These are phyloP conservation scores for Chunga burmeisteri DNA, from an alignment of 2,113 vertebrate species.

Conservation along the genomic window DNA sequence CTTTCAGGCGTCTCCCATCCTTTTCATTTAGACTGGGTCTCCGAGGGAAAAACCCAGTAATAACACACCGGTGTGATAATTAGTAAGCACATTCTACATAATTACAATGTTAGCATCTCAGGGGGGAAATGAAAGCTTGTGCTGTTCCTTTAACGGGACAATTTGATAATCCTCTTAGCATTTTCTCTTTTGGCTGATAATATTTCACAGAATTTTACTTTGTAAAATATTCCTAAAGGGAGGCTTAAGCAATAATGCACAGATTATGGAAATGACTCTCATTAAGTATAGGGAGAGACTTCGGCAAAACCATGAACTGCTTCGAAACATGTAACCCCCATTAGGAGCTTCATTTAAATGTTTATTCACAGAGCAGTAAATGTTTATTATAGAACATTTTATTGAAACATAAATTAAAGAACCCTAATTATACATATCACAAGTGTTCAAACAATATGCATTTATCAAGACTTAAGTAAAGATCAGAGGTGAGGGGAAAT, in stretches of 20 bases:
- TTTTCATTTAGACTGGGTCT: slow-evolving; percentile 53
- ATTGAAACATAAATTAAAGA: slow-evolving; percentile 82
- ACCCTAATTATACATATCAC: slow-evolving; percentile 74
- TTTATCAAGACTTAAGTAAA: slow-evolving; percentile 70
- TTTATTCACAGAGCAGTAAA: slow-evolving; percentile 83
- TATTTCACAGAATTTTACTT: slow-evolving; percentile 76
- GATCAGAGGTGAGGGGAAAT: slow-evolving; percentile 66
- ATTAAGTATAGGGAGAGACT: slow-evolving; percentile 82
- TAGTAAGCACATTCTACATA: slow-evolving; percentile 49
- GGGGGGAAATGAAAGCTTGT: slow-evolving; percentile 63
- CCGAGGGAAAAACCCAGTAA: neutral
- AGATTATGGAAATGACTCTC: slow-evolving; percentile 90
- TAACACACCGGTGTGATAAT: slow-evolving; percentile 50
- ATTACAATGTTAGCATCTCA: slow-evolving; percentile 63
- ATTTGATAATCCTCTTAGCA: slow-evolving; percentile 76
- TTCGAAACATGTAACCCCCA: slow-evolving; percentile 80
- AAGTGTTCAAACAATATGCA: slow-evolving; percentile 68
- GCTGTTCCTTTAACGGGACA: slow-evolving; percentile 73
- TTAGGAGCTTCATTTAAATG: slow-evolving; percentile 82
- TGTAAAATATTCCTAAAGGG: slow-evolving; percentile 85
- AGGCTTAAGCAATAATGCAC: slow-evolving; percentile 84
- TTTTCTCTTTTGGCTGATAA: slow-evolving; percentile 71
- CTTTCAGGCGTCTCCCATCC: slow-evolving; percentile 33
- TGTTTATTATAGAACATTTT: slow-evolving; percentile 76
- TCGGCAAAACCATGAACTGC: slow-evolving; percentile 76